Evolutionary conservation across 2,113 vertebrate genomes (phyloP), one percentile per base, ranked within the genome.

Genomic region (Oncorhynchus keta): DNA sequence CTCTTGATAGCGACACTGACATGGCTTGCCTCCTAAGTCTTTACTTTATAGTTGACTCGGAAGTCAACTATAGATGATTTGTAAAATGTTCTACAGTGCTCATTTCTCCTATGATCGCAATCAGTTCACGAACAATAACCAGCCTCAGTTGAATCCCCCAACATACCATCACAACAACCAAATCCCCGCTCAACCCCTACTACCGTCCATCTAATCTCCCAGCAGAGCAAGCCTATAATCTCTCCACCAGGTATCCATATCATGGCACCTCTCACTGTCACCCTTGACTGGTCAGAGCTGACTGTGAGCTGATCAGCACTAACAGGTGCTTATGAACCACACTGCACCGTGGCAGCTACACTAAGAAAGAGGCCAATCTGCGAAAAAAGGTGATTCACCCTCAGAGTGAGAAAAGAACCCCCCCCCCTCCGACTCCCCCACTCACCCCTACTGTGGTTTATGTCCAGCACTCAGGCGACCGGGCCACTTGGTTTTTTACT

Each of bases 401-500:
- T 14, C 64, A 66, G 65, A 67, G 65, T 32, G 65, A 14, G 65
- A 67, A 30, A 67, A 66, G 3, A 5, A 65, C 22, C 22, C 35
- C 14, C 32, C 30, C 57, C 3, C 59, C 2, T 35, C 22, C 61
- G 35, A 35, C 35, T 13, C 9, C 16, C 71, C 12, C 48, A 35
- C 6, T 7, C 35, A 35, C 18, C 62, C 1, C 3, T 45, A 5
- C 35, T 5, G 8, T 16, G 8, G 68, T 20, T 67, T 20, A 35
- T 48, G 35, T 28, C 12, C 55, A 64, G 77, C 77, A 79, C 73
- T 71, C 65, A 70, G 76, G 70, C 83, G 75, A 79, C 78, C 78
- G 51, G 87, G 74, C 84, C 85, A 85, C 81, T 85, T 77, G 16
- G 35, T 76, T 82, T 77, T 16, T 57, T 76, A 76, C 87, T 84